Conservation (phyloP, 1,140 invertebrate species). For the Platyscapa corneri region DNA sequence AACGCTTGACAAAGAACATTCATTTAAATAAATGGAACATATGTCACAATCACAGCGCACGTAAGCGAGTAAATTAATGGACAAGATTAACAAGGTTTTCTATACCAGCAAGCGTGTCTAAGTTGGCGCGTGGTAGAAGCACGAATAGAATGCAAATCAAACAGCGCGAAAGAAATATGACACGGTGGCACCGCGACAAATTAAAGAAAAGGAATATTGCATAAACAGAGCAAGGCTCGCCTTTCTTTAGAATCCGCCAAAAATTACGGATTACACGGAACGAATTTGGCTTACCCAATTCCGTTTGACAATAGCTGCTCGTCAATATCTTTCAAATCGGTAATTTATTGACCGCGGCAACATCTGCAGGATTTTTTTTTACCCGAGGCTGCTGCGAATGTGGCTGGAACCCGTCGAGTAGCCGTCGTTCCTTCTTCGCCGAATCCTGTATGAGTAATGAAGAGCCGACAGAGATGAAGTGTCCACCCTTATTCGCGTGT, state of each 20-base stretch:
- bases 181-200: constrained; percentile 39
- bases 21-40: constrained; percentile 13
- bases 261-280: constrained; percentile 47
- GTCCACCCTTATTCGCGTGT: constrained; percentile 58
- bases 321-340: constrained; percentile 48
- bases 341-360: constrained; percentile 56
- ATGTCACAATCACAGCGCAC: neutral
- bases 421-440: neutral
- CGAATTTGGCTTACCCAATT: constrained; percentile 43
- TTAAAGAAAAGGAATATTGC: constrained; percentile 41
- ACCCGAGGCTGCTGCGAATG: neutral
- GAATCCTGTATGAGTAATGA: constrained; percentile 58
- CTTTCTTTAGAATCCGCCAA: constrained; percentile 1
- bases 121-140: constrained; percentile 13
- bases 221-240: constrained; percentile 38
- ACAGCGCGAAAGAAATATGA: constrained; percentile 13
- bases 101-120: constrained; percentile 1
- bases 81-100: constrained; percentile 35
- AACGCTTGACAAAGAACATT: neutral
- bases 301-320: neutral
- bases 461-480: constrained; percentile 63
- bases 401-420: neutral
- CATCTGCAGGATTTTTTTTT: constrained; percentile 56
- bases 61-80: constrained; percentile 30
- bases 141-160: constrained; percentile 42